phyloP scores from a whole-genome alignment of 2,888 invertebrate species.

The Dastarcus helophoroides region DNA sequence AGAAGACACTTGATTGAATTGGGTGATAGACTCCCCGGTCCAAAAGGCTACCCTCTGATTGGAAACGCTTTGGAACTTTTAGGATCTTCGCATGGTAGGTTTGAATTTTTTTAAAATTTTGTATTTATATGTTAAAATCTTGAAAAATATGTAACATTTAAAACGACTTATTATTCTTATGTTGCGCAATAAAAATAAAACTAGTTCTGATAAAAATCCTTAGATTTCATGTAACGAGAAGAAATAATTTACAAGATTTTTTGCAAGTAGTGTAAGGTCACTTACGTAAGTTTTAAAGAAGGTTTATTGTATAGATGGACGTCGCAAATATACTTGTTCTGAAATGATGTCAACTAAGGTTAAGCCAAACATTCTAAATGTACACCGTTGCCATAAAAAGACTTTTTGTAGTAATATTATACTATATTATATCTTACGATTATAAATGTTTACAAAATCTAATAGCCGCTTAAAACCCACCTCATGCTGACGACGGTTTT shows the following conservation, averaged over 20 bases:
- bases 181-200: no score
- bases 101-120: neutral
- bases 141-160: neutral
- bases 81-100: slow-evolving; percentile 60
- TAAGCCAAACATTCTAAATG: no score
- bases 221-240: slow-evolving; percentile 1
- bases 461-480: no score
- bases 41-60: slow-evolving; percentile 56
- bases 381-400: no score
- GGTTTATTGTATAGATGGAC: no score
- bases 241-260: neutral
- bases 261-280: neutral
- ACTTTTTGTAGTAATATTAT: no score
- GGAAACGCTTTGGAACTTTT: slow-evolving; percentile 66
- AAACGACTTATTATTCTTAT: neutral
- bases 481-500: no score
- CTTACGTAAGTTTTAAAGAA: no score
- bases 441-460: no score
- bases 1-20: slow-evolving; percentile 59
- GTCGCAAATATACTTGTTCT: no score
- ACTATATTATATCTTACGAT: no score
- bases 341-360: no score
- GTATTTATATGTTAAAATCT: neutral
- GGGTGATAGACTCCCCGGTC: slow-evolving; percentile 62
- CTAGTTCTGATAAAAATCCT: neutral